Evolutionary conservation across 2,888 invertebrate genomes (phyloP), one percentile per base, ranked within the genome.

Genomic region (Caenorhabditis sp.): DNA sequence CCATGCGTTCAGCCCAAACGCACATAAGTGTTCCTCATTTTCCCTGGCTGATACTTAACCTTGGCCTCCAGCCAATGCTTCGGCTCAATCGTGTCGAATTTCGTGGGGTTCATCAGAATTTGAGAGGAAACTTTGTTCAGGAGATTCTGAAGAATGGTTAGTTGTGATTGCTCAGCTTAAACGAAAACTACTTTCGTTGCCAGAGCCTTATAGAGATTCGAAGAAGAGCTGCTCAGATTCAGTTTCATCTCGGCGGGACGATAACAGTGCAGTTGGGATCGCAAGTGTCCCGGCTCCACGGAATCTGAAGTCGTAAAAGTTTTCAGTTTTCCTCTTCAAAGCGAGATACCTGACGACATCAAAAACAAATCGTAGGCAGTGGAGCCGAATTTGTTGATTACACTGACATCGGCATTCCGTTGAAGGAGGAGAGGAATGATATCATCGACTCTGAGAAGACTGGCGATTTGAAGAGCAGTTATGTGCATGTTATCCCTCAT

Each of bases 31-130:
- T 87, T 87, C 12, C 87, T 38, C 14, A 79, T 73, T 66, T 84
- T 80, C 6, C 81, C 79, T 10, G 85, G 85, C 38, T 80, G 81
- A 19, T 82, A 82, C 22, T 81, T 80, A 14, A 74, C 73, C 22
- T 83, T 72, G 6, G 84, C 82, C 22, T 85, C 87, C 16, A 84
- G 59, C 87, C 87, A 87, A 8, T 84, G 77, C 16, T 41, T 79
- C 31, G 85, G 81, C 26, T 84, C 82, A 8, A 86, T 83, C 14
- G 35, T 0, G 19, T 75, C 80, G 0, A 44, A 22, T 28, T 79
- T 63, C 2, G 56, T 0, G 0, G 82, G 24, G 10, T 14, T 72
- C 28, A 58, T 54, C 7, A 31, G 5, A 1, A 82, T 56, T 68
- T 68, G 76, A 6, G 76, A 76, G 8, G 68, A 49, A 3, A 77